Evolutionary conservation across 2,888 invertebrate species (phyloP), one percentile per base, ranked within the genome.

Genomic region (Choristoneura rosaceana): DNA sequence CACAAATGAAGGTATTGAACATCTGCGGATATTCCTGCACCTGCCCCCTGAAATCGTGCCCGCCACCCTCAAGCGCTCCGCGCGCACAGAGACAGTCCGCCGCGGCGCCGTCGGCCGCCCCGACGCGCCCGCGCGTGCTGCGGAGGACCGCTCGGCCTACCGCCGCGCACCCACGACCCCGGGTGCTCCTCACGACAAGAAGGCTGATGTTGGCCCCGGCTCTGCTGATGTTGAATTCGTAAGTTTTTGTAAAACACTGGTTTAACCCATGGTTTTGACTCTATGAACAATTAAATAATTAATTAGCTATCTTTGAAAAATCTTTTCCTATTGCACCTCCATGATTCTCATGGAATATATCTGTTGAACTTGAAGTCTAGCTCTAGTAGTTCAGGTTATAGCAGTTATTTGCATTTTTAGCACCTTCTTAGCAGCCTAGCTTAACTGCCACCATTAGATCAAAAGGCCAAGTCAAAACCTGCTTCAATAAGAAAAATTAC

Each of bases 1-100:
- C 81, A 99, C 99, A 78, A 99, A 99, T 89, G 98, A 99, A 86
- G 99, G 99, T 80, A 99, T 99, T 89, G 98, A 98, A 89, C 99
- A 98, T 91, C 95, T 99, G 79, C 96, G 99, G 79, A 97, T 97
- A 86, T 99, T 97, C 94, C 96, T 99, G 77, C 99, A 99, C 87
- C 95, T 99, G 85, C 99, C 99, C 9, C 97, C 99, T 76, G 99
- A 99, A 96, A 99, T 99, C 92, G 99, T 99, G 47, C 99, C 99
- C 52, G 97, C 99, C 2, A 99, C 99, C 0, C 95, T 99, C 78
- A 99, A 99, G 94, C 96, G 98, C 77, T 98, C 98, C 80, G 96
- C 96, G 10, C 96, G 98, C 78, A 95, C 97, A 4, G 99, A 99
- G 90, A 96, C 98, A 3, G 96, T 97, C 45, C 96, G 98, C 73